Evolutionary conservation across 2,113 vertebrate species (phyloP).

Genomic region (Lophotis ruficrista): DNA sequence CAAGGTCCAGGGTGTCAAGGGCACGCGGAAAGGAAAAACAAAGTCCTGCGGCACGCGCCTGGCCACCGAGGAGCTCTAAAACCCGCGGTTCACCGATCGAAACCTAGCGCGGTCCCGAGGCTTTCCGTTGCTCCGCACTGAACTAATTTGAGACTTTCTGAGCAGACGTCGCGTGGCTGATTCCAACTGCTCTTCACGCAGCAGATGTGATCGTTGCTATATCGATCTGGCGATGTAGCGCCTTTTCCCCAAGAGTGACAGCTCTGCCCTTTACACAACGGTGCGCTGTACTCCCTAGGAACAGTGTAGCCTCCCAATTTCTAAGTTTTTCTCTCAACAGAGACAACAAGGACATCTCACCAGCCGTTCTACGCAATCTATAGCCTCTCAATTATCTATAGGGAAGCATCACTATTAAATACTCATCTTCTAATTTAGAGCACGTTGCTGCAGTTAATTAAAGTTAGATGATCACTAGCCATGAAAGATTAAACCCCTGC

Average conservation of each 20-base stretch:
- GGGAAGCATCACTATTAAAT: background rate
- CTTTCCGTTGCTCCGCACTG: fast-evolving
- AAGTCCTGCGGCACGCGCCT: fast-evolving
- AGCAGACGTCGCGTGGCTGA: background rate
- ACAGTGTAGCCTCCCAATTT: background rate
- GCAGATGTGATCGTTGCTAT: background rate
- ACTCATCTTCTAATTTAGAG: background rate
- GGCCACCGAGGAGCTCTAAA: fast-evolving
- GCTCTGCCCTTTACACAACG: background rate
- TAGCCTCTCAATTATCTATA: background rate
- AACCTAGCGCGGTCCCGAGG: fast-evolving
- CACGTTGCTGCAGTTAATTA: background rate
- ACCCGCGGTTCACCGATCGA: too few species aligned
- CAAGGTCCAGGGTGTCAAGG: too few species aligned
- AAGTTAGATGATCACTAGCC: background rate
- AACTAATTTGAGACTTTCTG: background rate
- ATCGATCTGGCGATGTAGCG: background rate
- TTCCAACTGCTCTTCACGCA: background rate
- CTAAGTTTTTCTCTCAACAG: background rate
- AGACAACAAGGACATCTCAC: background rate
- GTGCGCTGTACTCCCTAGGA: background rate
- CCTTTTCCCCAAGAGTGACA: background rate
- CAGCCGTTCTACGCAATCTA: background rate
- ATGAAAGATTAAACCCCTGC: background rate
- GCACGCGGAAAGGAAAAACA: background rate